These are phyloP conservation scores for Drosophila asahinai DNA, from an alignment of 1,140 invertebrate genomes.

Conservation along the genomic window DNA sequence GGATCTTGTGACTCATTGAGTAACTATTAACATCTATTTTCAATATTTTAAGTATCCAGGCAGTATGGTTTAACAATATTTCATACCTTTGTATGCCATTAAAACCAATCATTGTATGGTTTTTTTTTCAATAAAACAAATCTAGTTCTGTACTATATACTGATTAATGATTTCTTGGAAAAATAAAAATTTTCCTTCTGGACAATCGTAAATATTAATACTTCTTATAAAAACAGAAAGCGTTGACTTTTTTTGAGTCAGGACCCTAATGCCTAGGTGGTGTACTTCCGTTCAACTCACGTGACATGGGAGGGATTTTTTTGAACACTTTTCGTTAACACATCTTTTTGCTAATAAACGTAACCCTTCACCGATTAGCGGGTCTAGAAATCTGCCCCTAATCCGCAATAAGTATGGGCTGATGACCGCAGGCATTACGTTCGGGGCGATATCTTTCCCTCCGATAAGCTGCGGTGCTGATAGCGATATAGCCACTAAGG, in stretches of 20 bases:
- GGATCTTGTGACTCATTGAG: not conserved
- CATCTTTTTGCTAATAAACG: not conserved
- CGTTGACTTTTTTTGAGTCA: not conserved
- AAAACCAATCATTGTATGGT: not conserved
- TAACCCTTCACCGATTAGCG: conserved; percentile 3
- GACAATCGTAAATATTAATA: not conserved
- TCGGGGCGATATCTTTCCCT: conserved; percentile 12
- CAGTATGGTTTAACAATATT: no score
- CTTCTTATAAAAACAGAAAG: not conserved
- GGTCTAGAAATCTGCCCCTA: conserved; percentile 1
- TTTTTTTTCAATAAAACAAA: not conserved
- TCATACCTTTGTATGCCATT: no score
- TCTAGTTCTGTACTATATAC: not conserved
- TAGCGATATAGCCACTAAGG: conserved; percentile 15
- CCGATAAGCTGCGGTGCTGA: conserved; percentile 33
- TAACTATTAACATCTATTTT: not conserved
- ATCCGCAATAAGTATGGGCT: conserved; percentile 20
- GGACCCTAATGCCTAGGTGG: no score
- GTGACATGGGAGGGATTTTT: not conserved
- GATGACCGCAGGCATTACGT: conserved; percentile 7
- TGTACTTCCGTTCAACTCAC: not conserved
- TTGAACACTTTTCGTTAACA: no score
- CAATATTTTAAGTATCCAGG: no score
- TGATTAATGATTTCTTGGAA: not conserved
- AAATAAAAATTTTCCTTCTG: not conserved